Conservation (phyloP, 1,140 invertebrate genomes). For the Drosophila dunni region DNA sequence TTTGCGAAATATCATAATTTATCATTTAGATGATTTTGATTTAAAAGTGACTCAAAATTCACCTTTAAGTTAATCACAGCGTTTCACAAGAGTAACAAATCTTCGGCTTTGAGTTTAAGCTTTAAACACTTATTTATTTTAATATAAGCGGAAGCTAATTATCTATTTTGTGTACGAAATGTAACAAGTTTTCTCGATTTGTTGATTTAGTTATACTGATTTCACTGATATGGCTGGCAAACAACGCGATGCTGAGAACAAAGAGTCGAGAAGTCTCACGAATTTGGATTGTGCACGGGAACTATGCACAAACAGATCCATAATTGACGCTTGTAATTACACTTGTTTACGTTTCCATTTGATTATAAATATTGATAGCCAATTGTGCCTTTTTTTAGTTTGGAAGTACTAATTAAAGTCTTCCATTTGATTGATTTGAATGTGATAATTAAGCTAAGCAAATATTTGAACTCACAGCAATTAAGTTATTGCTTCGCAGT, state of each 20-base stretch:
- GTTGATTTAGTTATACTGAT: constrained; percentile 16
- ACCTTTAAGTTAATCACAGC: too few relatives aligned
- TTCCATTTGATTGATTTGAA: background rate
- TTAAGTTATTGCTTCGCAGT: constrained; percentile 10
- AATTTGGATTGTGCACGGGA: constrained; percentile 7
- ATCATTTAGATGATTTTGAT: too few relatives aligned
- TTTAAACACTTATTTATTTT: background rate
- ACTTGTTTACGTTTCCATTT: constrained; percentile 19
- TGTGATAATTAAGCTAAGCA: constrained; percentile 15
- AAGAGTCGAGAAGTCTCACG: constrained; percentile 15
- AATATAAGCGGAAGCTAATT: background rate
- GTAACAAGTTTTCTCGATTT: constrained; percentile 38
- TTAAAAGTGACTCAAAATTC: too few relatives aligned
- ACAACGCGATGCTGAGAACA: constrained; percentile 6
- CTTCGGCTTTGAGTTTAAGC: too few relatives aligned
- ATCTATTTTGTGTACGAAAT: constrained; percentile 2
- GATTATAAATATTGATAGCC: constrained; percentile 11
- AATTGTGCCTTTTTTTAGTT: constrained; percentile 13
- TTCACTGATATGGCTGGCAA: constrained; percentile 19
- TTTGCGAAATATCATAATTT: too few relatives aligned
- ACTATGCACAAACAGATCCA: constrained; percentile 13
- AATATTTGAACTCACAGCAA: background rate
- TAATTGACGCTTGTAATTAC: constrained; percentile 35
- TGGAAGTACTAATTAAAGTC: constrained; percentile 14
- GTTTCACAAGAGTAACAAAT: too few relatives aligned